phyloP scores from a whole-genome alignment of 2,888 invertebrate genomes.

The Tinea pellionella region DNA sequence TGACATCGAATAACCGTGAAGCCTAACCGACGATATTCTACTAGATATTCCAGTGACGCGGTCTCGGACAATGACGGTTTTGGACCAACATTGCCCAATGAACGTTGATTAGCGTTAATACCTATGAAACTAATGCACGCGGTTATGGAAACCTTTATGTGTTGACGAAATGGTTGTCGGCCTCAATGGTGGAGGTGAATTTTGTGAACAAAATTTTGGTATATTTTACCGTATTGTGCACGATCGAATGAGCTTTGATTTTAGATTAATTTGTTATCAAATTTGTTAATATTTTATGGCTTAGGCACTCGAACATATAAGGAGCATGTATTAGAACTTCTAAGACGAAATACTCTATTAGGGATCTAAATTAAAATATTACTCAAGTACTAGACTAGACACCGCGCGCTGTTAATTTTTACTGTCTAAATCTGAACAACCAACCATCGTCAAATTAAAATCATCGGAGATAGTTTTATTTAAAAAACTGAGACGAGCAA shows the following conservation, averaged over 20 bases:
- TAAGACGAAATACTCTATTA: no score
- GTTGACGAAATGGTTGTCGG: not conserved
- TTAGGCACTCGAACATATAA: no score
- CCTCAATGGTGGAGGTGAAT: not conserved
- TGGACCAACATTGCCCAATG: slow-evolving; percentile 29
- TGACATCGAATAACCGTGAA: slow-evolving; percentile 59
- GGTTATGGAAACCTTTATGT: slow-evolving; percentile 4
- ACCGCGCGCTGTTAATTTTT: no score
- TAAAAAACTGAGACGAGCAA: no score
- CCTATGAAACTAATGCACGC: slow-evolving; percentile 12
- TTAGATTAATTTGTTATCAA: not conserved
- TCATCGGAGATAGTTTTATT: no score
- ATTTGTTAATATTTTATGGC: no score
- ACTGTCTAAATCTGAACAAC: no score
- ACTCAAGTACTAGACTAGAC: no score
- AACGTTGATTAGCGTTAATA: slow-evolving; percentile 61
- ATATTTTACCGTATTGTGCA: not conserved
- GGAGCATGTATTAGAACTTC: no score
- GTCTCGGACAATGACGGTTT: slow-evolving; percentile 48
- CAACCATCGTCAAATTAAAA: no score
- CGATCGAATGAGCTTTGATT: not conserved
- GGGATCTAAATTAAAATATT: no score
- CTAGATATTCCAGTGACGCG: slow-evolving; percentile 65
- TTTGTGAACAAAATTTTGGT: not conserved
- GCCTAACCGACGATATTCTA: slow-evolving; percentile 37